phyloP scores from a whole-genome alignment of 1,140 invertebrate genomes.

The Eufriesea mexicana region DNA sequence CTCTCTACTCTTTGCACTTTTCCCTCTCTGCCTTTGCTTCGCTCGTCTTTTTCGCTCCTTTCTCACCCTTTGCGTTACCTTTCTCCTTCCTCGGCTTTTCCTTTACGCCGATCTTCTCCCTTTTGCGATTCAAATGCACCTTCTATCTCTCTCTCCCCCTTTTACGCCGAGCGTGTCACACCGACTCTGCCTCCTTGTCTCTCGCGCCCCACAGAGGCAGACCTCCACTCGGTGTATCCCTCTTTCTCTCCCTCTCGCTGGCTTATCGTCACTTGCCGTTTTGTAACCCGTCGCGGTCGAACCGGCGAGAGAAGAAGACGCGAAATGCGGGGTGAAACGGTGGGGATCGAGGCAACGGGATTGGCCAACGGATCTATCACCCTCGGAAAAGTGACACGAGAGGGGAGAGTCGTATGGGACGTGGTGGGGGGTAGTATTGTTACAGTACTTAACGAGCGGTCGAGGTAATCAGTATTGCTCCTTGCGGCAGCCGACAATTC shows the following conservation, averaged over 20 bases:
- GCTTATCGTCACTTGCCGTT: conserved; percentile 35
- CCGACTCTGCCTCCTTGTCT: neutral
- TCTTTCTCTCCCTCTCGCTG: conserved; percentile 19
- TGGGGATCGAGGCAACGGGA: conserved; percentile 31
- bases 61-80: conserved; percentile 30
- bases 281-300: conserved; percentile 28
- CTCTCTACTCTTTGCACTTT: conserved; percentile 24
- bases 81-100: neutral
- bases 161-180: conserved; percentile 3
- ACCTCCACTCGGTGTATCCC: neutral
- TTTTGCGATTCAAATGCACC: conserved; percentile 23
- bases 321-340: conserved; percentile 13
- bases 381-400: conserved; percentile 25
- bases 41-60: conserved; percentile 13
- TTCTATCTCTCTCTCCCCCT: conserved; percentile 16
- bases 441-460: conserved; percentile 70
- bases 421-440: conserved; percentile 64
- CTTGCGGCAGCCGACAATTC: conserved; percentile 68
- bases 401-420: conserved; percentile 9
- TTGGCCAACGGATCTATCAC: conserved; percentile 43
- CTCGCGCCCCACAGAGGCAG: neutral
- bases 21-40: conserved; percentile 14
- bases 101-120: conserved; percentile 8
- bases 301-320: conserved; percentile 33
- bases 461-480: conserved; percentile 71